Conservation (phyloP, 2,113 vertebrate genomes). For the Addax nasomaculatus region DNA sequence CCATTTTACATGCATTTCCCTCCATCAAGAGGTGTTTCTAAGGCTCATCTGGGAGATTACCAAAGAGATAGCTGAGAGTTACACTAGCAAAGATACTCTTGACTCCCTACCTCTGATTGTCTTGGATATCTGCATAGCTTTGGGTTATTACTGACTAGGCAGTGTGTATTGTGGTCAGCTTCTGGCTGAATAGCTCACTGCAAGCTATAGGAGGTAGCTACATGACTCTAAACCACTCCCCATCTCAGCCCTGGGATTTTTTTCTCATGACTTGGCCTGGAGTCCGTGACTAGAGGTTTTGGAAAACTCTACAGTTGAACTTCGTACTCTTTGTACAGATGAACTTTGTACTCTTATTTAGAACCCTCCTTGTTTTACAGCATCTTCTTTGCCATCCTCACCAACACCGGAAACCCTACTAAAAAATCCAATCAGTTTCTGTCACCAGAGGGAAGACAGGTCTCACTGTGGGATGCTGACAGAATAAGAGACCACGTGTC, state of each 20-base stretch:
- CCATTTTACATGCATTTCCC: background rate
- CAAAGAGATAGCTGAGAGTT: background rate
- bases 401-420: background rate
- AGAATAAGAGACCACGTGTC: background rate
- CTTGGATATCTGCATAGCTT: background rate
- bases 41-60: background rate
- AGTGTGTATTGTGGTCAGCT: background rate
- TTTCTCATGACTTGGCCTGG: background rate
- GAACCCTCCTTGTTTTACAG: background rate
- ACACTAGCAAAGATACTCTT: background rate
- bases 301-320: background rate
- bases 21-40: background rate
- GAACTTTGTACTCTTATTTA: background rate
- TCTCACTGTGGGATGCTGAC: background rate
- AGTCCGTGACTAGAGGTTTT: background rate
- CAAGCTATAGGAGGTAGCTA: background rate
- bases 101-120: background rate
- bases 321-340: background rate
- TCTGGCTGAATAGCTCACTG: background rate
- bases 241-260: background rate
- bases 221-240: background rate
- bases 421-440: background rate
- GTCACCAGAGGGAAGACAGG: background rate
- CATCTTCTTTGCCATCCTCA: background rate
- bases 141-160: background rate